Base-by-base conservation (phyloP, 2,797 vertebrate genomes). In the Luscinia luscinia region DNA sequence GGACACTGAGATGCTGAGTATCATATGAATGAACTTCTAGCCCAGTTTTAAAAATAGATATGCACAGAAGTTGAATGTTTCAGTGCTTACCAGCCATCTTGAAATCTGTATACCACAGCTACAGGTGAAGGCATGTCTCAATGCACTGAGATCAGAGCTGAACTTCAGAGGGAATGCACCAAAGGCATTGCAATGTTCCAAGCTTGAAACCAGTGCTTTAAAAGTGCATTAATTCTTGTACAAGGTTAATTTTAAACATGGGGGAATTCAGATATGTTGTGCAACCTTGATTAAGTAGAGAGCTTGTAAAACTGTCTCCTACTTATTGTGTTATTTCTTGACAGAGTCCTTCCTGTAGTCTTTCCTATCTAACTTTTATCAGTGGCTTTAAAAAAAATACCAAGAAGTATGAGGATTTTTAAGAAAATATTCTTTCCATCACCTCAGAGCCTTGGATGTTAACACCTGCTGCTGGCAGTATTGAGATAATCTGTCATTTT, bases 71-170 rank as follows among this genome's bases (percentile, higher is more conserved):
- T 38, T 21, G 48, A 81, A 66, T 66, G 32, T 7, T 34, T 73
- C 0, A 0, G 8, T 45, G 41, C 64, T 83, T 63, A 3, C 12
- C 36, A 43, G 24, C 55, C 24, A 46, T 51, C 43, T 55, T 66
- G 48, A 89, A 67, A 87, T 55, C 32, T 21, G 32, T 19, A 6
- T 38, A 23, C 26, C 55, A 24, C 4, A 46, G 14, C 20, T 48
- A 46, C 51, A 36, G 32, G 43, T 77, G 64, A 61, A 89, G 4
- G 2, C 51, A n/a, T 3, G 2, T 46, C 3, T 24, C 3, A 1
- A 21, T 41, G 18, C 66, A 30, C 19, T 51, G 59, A 84, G 17
- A 68, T 76, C 41, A 63, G 63, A 90, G 55, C 15, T 2, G 9
- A 68, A 57, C 28, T 68, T 76, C 34, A n/a, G 34, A 82, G n/a